Conservation (phyloP, 2,888 invertebrate species). For the Hesperia comma region DNA sequence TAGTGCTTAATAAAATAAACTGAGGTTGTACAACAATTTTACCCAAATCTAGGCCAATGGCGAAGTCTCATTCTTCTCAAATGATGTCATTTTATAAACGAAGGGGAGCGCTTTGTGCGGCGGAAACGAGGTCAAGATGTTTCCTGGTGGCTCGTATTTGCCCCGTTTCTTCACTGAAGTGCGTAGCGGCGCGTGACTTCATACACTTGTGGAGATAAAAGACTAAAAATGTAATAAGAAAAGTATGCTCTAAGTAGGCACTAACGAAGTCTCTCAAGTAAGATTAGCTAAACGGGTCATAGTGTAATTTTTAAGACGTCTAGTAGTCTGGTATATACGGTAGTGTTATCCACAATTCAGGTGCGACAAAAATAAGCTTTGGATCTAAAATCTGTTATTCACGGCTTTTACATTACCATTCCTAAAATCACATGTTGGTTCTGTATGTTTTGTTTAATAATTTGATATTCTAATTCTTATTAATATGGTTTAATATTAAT, state of each 20-base stretch:
- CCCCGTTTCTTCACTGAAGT: conserved; percentile 15
- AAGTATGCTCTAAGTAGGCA: too few relatives aligned
- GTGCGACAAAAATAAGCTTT: too few relatives aligned
- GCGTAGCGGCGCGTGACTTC: conserved; percentile 6
- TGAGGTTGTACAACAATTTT: neutral
- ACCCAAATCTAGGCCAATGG: conserved; percentile 25
- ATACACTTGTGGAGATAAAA: conserved; percentile 4
- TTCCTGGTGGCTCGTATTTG: conserved; percentile 26
- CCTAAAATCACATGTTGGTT: too few relatives aligned
- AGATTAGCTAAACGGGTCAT: too few relatives aligned
- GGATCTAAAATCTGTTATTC: too few relatives aligned
- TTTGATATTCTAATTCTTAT: too few relatives aligned
- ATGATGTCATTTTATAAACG: conserved; percentile 29
- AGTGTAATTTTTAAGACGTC: too few relatives aligned
- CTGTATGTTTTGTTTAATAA: too few relatives aligned
- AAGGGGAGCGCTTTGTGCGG: conserved; percentile 33
- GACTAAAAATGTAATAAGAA: neutral
- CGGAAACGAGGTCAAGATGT: conserved; percentile 30
- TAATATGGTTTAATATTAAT: too few relatives aligned
- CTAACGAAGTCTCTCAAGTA: too few relatives aligned
- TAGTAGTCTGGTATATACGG: too few relatives aligned
- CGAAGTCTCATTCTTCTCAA: conserved; percentile 26
- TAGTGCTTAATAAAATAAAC: conserved; percentile 1
- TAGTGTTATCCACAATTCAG: too few relatives aligned
- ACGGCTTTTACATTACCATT: neutral